These are phyloP conservation scores for Prosopocoilus inquinatus DNA, from an alignment of 2,888 invertebrate species.

Conservation along the genomic window DNA sequence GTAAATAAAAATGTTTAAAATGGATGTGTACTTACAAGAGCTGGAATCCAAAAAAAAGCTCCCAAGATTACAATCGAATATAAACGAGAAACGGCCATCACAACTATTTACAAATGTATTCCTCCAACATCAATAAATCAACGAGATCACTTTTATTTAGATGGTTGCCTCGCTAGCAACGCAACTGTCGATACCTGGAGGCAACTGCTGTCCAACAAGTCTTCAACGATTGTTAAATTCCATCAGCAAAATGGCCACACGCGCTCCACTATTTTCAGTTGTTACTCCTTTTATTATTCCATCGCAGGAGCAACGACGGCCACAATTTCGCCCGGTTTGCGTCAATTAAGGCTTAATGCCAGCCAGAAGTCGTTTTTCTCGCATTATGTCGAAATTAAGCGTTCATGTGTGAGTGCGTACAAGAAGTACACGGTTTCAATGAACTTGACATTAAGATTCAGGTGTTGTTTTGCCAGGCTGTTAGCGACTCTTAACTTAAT, in stretches of 20 bases:
- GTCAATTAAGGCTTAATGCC: too few species aligned
- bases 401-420: too few species aligned
- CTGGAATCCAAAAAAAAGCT: background rate
- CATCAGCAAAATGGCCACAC: slow-evolving; percentile 3
- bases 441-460: too few species aligned
- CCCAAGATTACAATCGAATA: background rate
- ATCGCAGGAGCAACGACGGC: too few species aligned
- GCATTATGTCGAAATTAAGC: too few species aligned
- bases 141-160: background rate
- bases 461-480: too few species aligned
- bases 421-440: too few species aligned
- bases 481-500: too few species aligned
- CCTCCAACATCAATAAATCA: background rate
- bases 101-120: background rate
- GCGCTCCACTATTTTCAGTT: slow-evolving; percentile 4
- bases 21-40: background rate
- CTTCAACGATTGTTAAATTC: slow-evolving; percentile 5
- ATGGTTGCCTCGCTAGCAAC: background rate
- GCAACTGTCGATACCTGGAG: slow-evolving; percentile 1
- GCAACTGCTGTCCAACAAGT: background rate
- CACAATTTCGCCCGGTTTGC: too few species aligned
- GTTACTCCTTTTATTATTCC: too few species aligned
- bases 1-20: too few species aligned
- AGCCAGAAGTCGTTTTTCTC: too few species aligned
- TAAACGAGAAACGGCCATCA: background rate